Base-by-base conservation (phyloP, 2,113 vertebrate species). In the Natator depressus region DNA sequence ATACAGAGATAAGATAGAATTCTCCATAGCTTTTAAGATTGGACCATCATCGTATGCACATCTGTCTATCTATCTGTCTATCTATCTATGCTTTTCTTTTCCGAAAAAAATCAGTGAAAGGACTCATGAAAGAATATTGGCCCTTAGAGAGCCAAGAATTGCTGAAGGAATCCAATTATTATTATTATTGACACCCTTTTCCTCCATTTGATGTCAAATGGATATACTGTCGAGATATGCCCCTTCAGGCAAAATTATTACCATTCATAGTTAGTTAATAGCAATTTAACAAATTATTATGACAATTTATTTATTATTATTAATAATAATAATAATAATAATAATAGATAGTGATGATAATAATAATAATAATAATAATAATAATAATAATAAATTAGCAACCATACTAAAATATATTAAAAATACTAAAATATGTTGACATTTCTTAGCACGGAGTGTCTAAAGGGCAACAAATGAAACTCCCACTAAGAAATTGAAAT, bases 201-300 rank as follows among this genome's bases (percentile, higher is more conserved):
- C 11, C 35, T 38, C n/a, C 65, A 38, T 72, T 91, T 93, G 87
- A 92, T 96, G 95, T 93, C 80, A 80, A 90, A 92, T 54, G 91
- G 55, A 92, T 95, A 90, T 69, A 86, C 46, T 94, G 29, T 50
- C 46, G 93, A 53, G 38, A 91, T 88, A 8, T 69, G 57, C 80
- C 84, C 82, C 90, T 88, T 88, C 91, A 92, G 87, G 96, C 85
- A 91, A 96, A 95, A 92, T 29, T 3, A 93, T 92, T 93, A 86
- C 88, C 91, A 94, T 57, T 93, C 93, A 94, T 94, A 46, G 46
- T 88, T 89, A 88, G 55, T 88, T 97, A 96, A 92, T 90, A 96
- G 87, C 65, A 95, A 89, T 88, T 95, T 95, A 95, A 94, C 93
- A 96, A 93, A 51, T 51, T 13, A 93, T 93, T 88, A 93, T 6